Evolutionary conservation across 2,113 vertebrate species (phyloP).

Genomic region (Numida meleagris): DNA sequence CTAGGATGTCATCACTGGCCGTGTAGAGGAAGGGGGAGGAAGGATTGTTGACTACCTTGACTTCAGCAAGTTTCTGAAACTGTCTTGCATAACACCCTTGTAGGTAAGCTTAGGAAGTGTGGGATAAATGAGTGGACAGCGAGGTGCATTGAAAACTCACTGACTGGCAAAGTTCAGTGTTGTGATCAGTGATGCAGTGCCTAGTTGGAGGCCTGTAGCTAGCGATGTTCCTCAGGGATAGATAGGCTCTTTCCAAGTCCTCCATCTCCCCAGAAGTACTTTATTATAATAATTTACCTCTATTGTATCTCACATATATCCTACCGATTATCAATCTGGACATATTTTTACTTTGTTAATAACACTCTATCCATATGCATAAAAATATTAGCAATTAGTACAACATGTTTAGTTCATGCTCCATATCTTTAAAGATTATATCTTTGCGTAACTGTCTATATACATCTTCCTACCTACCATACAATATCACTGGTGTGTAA

Average conservation of each 20-base stretch:
- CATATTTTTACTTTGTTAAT: not conserved
- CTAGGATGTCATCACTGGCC: too few relatives aligned
- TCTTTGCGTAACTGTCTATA: not conserved
- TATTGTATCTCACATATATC: not conserved
- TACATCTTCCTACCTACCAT: not conserved
- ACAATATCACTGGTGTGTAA: not conserved
- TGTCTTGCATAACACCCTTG: too few relatives aligned
- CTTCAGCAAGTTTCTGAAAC: too few relatives aligned
- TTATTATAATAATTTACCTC: not conserved
- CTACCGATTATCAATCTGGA: not conserved
- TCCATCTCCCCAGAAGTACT: not conserved
- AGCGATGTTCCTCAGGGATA: too few relatives aligned
- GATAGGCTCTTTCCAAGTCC: fast-evolving
- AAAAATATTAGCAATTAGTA: not conserved
- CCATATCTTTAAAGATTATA: not conserved
- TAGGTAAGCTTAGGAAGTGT: too few relatives aligned
- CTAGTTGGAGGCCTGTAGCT: too few relatives aligned
- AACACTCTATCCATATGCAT: fast-evolving
- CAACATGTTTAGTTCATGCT: not conserved
- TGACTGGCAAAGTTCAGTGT: too few relatives aligned
- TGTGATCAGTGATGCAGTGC: too few relatives aligned
- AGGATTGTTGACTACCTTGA: too few relatives aligned
- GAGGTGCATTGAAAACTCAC: too few relatives aligned
- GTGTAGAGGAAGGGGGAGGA: too few relatives aligned
- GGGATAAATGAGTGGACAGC: too few relatives aligned